Evolutionary conservation across 2,888 invertebrate species (phyloP), one percentile per base, ranked within the genome.

Genomic region (Notodonta dromedarius): DNA sequence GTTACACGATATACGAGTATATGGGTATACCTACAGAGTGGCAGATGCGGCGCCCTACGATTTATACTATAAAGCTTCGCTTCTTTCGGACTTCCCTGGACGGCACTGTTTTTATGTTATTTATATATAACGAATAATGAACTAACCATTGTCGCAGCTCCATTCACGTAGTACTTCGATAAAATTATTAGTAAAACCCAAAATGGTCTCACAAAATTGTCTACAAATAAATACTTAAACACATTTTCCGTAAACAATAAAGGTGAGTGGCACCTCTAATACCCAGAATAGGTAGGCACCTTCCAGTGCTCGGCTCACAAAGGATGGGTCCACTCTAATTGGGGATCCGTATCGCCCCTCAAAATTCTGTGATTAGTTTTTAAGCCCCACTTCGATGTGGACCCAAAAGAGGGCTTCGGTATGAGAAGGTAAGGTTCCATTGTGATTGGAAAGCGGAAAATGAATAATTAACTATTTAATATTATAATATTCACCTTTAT

Each of bases 361-460:
- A 59, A 71, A 80, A 79, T 77, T 76, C 77, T 70, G 76, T 75
- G 74, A 83, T 80, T 82, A 78, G 77, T 82, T 84, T 84, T 78
- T 76, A 82, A 79, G 78, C 78, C 74, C 62, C 69, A 61, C 65
- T 66, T 66, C 72, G 69, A 70, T 66, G 67, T 60, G 70, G 71
- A 72, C 57, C 66, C 57, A 50, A 58, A 59, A 61, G 58, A 60
- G 46, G 46, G 13, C 65, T 48, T 32, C 39, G 42, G 39, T 51
- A 35, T 53, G 46, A 56, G 44, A 62, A 46, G 66, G 50, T 44
- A 39, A 48, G 61, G 63, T n/a, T 48, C 4, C 14, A 56, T 42
- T 66, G 61, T 53, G 0, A 56, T 70, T 60, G 63, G 16, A 46
- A 14, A 11, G 7, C 46, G 46, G 13, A 46, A 46, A 46, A n/a